Conservation (phyloP, 1,140 invertebrate genomes). For the Plutomurus gul region DNA sequence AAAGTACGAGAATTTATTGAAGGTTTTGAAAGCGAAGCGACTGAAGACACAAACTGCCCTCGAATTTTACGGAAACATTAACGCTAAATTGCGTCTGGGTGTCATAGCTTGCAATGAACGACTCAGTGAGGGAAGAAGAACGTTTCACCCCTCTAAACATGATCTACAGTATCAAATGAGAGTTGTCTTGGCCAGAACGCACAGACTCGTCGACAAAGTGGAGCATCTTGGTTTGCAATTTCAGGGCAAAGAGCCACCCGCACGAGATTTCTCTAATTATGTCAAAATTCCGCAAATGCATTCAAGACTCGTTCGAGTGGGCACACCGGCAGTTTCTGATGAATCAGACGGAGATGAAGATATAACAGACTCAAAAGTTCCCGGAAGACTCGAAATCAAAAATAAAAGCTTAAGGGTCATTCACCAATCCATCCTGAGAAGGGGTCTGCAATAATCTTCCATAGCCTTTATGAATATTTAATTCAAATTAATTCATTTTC, state of each 20-base stretch:
- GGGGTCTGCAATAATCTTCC: too few relatives aligned
- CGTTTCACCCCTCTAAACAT: neutral
- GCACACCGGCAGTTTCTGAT: slow-evolving; percentile 34
- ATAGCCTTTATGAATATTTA: too few relatives aligned
- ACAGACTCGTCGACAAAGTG: neutral
- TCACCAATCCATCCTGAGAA: slow-evolving; percentile 38
- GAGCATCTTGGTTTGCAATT: slow-evolving; percentile 26
- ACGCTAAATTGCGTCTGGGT: slow-evolving; percentile 5
- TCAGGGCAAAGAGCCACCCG: neutral
- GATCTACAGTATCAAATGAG: slow-evolving; percentile 34
- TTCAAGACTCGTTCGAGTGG: slow-evolving; percentile 43
- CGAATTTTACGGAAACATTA: neutral
- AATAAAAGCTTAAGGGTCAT: slow-evolving; percentile 42
- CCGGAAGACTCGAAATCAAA: slow-evolving; percentile 49
- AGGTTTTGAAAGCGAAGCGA: neutral
- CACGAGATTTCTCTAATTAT: slow-evolving; percentile 37
- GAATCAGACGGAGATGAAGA: slow-evolving; percentile 48
- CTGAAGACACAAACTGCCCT: neutral
- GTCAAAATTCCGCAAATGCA: slow-evolving; percentile 39
- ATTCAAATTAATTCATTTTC: too few relatives aligned
- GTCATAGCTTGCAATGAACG: slow-evolving; percentile 39
- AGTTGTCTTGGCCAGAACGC: slow-evolving; percentile 20
- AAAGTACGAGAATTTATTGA: neutral
- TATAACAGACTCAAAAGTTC: slow-evolving; percentile 44
- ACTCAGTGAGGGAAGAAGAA: slow-evolving; percentile 26